phyloP scores from a whole-genome alignment of 1,140 invertebrate species.

The Hylaeus anthracinus region DNA sequence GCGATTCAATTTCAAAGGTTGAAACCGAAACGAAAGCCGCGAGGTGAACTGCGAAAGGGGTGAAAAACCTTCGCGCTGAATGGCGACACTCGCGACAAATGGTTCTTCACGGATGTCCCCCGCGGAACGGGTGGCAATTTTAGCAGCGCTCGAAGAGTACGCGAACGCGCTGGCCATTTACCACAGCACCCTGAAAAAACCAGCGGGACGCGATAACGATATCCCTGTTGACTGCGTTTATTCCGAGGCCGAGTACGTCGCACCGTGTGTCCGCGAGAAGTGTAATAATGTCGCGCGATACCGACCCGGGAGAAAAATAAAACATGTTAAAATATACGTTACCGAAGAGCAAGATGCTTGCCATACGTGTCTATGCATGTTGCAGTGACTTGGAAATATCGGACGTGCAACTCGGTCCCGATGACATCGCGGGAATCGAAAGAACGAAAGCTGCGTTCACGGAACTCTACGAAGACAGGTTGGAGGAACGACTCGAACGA shows the following conservation, averaged over 20 bases:
- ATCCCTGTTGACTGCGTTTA: constrained; percentile 8
- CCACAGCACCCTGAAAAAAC: constrained; percentile 69
- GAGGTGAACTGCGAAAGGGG: background rate
- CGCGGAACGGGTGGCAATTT: constrained; percentile 50
- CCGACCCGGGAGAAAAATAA: background rate
- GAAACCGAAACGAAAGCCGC: background rate
- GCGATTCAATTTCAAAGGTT: background rate
- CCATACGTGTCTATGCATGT: background rate
- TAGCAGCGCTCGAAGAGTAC: constrained; percentile 72
- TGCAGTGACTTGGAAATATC: constrained; percentile 31
- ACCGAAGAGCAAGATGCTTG: background rate
- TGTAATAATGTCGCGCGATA: background rate
- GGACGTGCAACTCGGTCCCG: constrained; percentile 17
- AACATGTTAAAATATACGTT: background rate
- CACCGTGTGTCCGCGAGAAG: background rate
- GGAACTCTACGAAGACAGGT: constrained; percentile 72
- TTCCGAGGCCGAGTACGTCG: constrained; percentile 36
- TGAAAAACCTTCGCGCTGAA: constrained; percentile 7
- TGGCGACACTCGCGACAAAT: constrained; percentile 26
- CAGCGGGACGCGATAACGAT: constrained; percentile 46
- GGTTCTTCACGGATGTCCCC: constrained; percentile 22
- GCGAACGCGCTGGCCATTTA: constrained; percentile 73
- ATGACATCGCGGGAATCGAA: constrained; percentile 10
- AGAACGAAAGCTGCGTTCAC: constrained; percentile 55
- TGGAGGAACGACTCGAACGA: background rate